phyloP scores from a whole-genome alignment of 1,140 invertebrate species.

The Argopecten irradians region DNA sequence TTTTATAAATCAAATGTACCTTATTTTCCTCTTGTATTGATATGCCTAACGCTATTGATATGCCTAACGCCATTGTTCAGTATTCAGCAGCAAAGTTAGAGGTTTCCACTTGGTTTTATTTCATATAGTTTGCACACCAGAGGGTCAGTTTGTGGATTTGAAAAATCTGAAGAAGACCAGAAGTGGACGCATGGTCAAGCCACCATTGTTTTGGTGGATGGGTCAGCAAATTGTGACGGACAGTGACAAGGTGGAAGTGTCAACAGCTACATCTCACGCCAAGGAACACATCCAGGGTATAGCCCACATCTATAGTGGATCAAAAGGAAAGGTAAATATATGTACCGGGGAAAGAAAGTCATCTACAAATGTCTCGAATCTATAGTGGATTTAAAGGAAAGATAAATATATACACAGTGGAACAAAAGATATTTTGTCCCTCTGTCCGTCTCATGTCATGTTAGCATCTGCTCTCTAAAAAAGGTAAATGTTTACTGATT shows the following conservation, averaged over 20 bases:
- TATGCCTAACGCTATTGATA: no score
- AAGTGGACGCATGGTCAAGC: constrained; percentile 51
- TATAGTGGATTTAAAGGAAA: not conserved
- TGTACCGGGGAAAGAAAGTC: not conserved
- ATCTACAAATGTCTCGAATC: no score
- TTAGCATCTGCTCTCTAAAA: no score
- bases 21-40: not conserved
- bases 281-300: not conserved
- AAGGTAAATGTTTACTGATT: no score
- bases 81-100: no score
- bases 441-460: no score
- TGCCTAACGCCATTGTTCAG: no score
- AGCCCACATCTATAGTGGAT: not conserved
- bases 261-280: not conserved
- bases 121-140: constrained; percentile 41
- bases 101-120: not conserved
- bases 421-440: no score
- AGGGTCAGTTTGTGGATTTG: constrained; percentile 32
- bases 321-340: not conserved
- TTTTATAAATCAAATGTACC: no score
- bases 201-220: constrained; percentile 48
- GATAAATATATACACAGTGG: not conserved
- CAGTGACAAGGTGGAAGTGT: constrained; percentile 32
- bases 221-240: constrained; percentile 42
- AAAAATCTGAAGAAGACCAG: constrained; percentile 39